Evolutionary conservation across 2,797 vertebrate genomes (phyloP).

Genomic region (Hephaestus fuliginosus): DNA sequence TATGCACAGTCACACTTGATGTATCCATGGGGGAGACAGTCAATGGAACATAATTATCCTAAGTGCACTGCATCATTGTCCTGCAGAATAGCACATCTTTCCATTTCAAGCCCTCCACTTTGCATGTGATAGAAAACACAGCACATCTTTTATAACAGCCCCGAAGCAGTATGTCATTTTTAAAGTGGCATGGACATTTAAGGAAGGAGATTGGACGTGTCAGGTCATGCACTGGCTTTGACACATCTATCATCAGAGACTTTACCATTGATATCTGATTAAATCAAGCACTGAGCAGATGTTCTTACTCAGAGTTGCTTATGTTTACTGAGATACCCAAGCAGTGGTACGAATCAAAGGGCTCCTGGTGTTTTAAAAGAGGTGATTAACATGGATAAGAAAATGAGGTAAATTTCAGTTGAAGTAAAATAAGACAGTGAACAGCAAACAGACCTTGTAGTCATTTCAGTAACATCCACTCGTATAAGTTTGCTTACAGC

Average conservation of each 20-base stretch:
- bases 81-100: conserved; percentile 48
- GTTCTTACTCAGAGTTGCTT: neutral
- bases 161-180: conserved; percentile 32
- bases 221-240: neutral
- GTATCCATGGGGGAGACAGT: conserved; percentile 48
- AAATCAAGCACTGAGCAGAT: neutral
- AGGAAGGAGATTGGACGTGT: conserved; percentile 3
- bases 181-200: conserved; percentile 11
- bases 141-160: conserved; percentile 30
- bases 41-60: conserved; percentile 63
- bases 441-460: neutral
- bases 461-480: neutral
- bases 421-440: neutral
- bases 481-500: neutral
- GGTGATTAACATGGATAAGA: neutral
- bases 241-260: conserved; percentile 12
- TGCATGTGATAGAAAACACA: conserved; percentile 54
- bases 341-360: conserved; percentile 10
- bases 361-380: conserved; percentile 16
- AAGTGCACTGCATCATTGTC: conserved; percentile 70
- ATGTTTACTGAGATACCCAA: neutral
- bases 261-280: neutral
- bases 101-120: conserved; percentile 48
- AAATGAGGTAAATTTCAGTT: neutral
- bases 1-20: conserved; percentile 60